Evolutionary conservation across 35 echinoderm and acorn worm species (phyloP).

Genomic region (Ptychodera flava): DNA sequence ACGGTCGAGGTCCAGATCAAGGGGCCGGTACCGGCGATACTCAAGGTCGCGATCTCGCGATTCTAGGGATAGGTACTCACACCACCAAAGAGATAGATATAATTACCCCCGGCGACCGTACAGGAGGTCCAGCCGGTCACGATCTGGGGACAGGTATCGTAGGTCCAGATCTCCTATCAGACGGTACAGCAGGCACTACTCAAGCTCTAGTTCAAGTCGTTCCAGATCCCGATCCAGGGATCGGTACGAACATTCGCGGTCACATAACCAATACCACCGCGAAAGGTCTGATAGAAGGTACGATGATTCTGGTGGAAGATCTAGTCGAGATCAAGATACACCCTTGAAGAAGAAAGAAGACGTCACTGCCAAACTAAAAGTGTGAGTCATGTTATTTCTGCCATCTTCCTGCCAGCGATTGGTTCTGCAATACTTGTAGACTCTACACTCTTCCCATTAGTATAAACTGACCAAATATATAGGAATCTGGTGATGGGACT

Average conservation of each 20-base stretch:
- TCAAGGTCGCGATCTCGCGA: constrained; percentile 30
- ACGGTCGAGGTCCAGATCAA: neutral
- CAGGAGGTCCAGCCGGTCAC: neutral
- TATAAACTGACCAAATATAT: too few relatives aligned
- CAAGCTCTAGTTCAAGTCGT: constrained; percentile 30
- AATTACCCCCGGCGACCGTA: neutral
- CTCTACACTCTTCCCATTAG: too few relatives aligned
- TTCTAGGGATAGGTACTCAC: too few relatives aligned
- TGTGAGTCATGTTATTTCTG: constrained; percentile 21
- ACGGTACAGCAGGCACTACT: neutral
- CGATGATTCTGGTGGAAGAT: neutral
- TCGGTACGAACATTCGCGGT: neutral
- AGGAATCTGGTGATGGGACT: too few relatives aligned
- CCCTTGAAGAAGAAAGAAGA: neutral
- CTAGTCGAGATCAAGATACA: neutral
- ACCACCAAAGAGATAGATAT: neutral
- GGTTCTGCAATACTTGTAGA: too few relatives aligned
- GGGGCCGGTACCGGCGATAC: neutral
- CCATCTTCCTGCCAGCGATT: too few relatives aligned
- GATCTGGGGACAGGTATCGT: constrained; percentile 5
- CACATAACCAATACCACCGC: neutral
- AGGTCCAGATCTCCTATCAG: constrained; percentile 28
- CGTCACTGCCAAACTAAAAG: constrained; percentile 34
- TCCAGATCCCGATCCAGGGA: neutral
- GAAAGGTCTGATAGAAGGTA: neutral